Percentiles rank a stretch among this genome's conserved stretches.
Conservation (phyloP, 1,140 invertebrate genomes). For the Scaptodrosophila lebanonensis region DNA sequence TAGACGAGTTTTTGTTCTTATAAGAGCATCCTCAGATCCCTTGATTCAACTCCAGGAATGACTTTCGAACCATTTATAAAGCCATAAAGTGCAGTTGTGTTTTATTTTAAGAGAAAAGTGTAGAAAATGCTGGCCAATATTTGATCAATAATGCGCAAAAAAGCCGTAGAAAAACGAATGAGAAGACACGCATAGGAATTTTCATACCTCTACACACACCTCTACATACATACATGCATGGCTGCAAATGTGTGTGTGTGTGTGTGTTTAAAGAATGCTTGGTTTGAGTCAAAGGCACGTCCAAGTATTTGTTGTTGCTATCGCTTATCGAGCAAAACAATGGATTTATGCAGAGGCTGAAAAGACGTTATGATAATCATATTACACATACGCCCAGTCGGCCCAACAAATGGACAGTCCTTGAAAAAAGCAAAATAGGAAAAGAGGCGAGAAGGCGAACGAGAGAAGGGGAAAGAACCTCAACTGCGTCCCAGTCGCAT, state of each 20-base stretch:
- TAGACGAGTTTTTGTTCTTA: too few relatives aligned
- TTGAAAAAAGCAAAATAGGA: too few relatives aligned
- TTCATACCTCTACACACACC: too few relatives aligned
- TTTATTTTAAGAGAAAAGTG: conserved; percentile 56
- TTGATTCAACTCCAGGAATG: conserved; percentile 1
- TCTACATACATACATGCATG: too few relatives aligned
- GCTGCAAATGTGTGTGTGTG: too few relatives aligned
- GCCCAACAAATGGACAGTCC: conserved; percentile 1
- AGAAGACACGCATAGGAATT: too few relatives aligned
- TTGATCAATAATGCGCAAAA: conserved; percentile 55
- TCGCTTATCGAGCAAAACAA: too few relatives aligned
- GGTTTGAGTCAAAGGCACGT: conserved; percentile 14
- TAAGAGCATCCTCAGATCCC: too few relatives aligned
- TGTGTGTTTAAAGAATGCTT: conserved; percentile 32
- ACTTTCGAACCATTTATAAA: conserved; percentile 44
- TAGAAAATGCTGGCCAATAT: conserved; percentile 50
- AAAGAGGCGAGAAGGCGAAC: too few relatives aligned
- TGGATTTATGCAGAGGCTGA: conserved; percentile 25
- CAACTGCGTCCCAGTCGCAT: conserved; percentile 14
- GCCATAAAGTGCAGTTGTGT: conserved; percentile 28
- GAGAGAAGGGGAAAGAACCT: too few relatives aligned
- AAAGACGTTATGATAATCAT: conserved; percentile 54
- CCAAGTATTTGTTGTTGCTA: too few relatives aligned
- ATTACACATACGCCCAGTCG: conserved; percentile 50
- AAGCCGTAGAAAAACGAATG: conserved; percentile 11